A percentile compares a stretch with the other conserved stretches of the same genome.
phyloP scores from a whole-genome alignment of 2,888 invertebrate genomes.

The Tuta absoluta region DNA sequence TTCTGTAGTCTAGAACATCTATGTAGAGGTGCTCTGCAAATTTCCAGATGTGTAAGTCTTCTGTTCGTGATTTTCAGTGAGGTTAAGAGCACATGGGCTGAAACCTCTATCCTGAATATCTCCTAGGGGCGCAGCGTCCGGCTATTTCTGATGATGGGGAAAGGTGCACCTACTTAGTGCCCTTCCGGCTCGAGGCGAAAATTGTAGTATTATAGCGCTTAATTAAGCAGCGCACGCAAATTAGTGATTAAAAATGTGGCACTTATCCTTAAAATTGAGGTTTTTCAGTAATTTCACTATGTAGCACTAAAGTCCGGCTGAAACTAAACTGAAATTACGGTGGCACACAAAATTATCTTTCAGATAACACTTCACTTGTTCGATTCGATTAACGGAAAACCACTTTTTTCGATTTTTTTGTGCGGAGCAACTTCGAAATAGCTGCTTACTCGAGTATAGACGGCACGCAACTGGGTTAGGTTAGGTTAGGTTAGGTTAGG shows the following conservation, averaged over 20 bases:
- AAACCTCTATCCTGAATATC: background rate
- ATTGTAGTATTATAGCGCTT: background rate
- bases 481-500: constrained; percentile 35
- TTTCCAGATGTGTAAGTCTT: background rate
- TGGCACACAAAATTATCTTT: background rate
- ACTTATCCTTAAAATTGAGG: background rate
- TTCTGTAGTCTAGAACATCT: no score
- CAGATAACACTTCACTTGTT: background rate
- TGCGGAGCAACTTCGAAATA: background rate
- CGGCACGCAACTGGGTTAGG: constrained; percentile 26
- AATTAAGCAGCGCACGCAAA: background rate
- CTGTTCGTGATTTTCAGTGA: background rate
- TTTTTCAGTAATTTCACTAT: background rate
- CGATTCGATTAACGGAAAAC: background rate
- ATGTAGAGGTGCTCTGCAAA: background rate
- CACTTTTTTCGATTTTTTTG: background rate
- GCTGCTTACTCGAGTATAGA: background rate
- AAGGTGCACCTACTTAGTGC: background rate
- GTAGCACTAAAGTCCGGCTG: background rate
- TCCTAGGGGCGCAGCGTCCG: background rate
- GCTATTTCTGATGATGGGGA: background rate
- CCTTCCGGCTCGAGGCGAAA: background rate
- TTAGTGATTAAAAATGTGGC: background rate
- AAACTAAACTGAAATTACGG: background rate
- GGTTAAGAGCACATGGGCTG: background rate